These are phyloP conservation scores for Phoebastria nigripes DNA, from an alignment of 2,797 vertebrate species.

Conservation along the genomic window DNA sequence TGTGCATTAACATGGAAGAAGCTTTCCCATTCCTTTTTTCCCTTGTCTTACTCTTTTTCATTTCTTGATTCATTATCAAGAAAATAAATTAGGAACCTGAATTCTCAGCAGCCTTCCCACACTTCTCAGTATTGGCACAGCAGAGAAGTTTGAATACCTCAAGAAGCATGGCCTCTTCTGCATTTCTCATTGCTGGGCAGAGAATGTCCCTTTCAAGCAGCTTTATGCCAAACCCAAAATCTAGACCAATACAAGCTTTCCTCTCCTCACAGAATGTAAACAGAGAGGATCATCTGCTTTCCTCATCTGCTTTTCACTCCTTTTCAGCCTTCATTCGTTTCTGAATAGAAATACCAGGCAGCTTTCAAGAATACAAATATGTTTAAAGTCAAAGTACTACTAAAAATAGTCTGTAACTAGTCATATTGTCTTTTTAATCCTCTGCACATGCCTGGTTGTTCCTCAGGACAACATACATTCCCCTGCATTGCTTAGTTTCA, in stretches of 20 bases:
- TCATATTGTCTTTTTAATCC: background rate
- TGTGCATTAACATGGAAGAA: background rate
- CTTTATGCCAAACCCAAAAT: background rate
- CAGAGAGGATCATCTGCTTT: background rate
- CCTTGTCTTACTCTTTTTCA: background rate
- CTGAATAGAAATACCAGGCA: background rate
- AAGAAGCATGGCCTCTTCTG: background rate
- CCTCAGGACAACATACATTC: background rate
- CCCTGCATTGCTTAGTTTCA: background rate
- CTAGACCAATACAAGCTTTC: background rate
- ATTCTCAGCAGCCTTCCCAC: background rate
- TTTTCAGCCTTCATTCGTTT: background rate
- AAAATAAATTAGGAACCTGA: background rate
- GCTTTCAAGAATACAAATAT: background rate
- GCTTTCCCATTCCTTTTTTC: background rate
- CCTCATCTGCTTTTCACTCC: background rate
- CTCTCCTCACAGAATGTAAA: background rate
- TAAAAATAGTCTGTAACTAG: background rate
- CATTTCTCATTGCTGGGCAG: background rate
- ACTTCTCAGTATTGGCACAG: background rate
- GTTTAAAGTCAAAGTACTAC: background rate
- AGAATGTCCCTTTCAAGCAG: background rate
- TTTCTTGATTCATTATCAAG: background rate
- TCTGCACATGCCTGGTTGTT: background rate
- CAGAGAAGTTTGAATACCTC: background rate